Evolutionary conservation across 2,888 invertebrate genomes (phyloP).

Genomic region (Agriopis leucophaearia): DNA sequence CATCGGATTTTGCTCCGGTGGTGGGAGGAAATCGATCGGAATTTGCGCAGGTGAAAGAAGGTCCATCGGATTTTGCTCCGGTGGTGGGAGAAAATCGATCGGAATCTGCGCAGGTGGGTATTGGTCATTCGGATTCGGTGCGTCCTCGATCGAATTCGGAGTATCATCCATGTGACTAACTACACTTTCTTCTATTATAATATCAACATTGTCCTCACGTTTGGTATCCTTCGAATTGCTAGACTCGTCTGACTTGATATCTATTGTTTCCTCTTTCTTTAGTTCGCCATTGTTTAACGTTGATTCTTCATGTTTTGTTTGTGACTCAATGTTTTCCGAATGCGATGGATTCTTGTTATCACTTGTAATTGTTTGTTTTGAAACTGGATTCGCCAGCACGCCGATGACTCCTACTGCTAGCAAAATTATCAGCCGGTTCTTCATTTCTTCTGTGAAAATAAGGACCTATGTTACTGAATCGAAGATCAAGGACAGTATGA

Average conservation of each 20-base stretch:
- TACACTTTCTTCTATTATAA: conserved; percentile 64
- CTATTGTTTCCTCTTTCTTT: conserved; percentile 52
- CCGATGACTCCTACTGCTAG: conserved; percentile 61
- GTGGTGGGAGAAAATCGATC: not conserved
- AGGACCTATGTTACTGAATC: conserved; percentile 31
- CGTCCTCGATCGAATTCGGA: conserved; percentile 11
- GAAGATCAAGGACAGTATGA: conserved; percentile 43
- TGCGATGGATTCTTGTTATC: conserved; percentile 53
- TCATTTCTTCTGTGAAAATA: conserved; percentile 75
- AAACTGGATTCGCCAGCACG: conserved; percentile 59
- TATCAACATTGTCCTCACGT: conserved; percentile 53
- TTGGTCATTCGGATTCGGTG: not conserved
- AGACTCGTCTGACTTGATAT: conserved; percentile 39
- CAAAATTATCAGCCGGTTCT: conserved; percentile 55
- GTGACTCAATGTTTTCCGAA: conserved; percentile 56
- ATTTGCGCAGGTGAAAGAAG: not conserved
- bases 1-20: not conserved
- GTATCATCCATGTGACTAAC: conserved; percentile 22
- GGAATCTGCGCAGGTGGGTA: not conserved
- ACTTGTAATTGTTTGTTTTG: conserved; percentile 54
- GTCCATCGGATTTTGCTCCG: not conserved
- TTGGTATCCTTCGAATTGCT: conserved; percentile 39
- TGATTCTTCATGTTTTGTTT: conserved; percentile 54
- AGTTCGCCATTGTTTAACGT: conserved; percentile 58
- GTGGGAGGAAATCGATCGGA: conserved; percentile 9